Conservation (phyloP, 64 coral and sea anemone species). For the Montipora cactus region DNA sequence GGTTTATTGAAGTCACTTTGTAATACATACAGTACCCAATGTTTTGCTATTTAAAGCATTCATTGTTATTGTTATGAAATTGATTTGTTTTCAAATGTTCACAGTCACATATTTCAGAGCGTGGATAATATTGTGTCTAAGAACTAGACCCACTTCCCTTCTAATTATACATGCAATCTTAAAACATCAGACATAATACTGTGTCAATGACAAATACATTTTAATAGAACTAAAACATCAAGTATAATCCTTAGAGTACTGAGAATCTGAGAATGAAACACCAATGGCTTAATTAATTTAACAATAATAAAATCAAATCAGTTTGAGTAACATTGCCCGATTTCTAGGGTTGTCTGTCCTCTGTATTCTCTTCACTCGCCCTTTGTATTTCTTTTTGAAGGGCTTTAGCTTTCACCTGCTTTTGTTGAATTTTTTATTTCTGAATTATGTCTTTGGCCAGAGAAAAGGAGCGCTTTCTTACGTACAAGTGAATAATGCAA, state of each 20-base stretch:
- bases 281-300: no score
- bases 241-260: background rate
- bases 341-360: background rate
- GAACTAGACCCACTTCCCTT: background rate
- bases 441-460: background rate
- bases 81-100: background rate
- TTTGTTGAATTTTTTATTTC: background rate
- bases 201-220: background rate
- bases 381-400: constrained; percentile 1
- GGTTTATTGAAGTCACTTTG: no score
- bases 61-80: no score
- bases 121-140: background rate
- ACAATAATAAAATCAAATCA: no score
- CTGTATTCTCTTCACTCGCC: background rate
- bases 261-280: no score
- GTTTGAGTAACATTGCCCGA: no score
- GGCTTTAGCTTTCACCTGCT: background rate
- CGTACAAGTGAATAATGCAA: no score
- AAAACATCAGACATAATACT: background rate
- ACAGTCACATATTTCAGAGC: background rate
- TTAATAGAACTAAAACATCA: background rate
- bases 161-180: no score
- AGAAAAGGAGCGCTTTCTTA: background rate
- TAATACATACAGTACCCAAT: no score
- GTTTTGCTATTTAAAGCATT: no score